Evolutionary conservation across 2,113 vertebrate species (phyloP).

Genomic region (Odocoileus hemionus): DNA sequence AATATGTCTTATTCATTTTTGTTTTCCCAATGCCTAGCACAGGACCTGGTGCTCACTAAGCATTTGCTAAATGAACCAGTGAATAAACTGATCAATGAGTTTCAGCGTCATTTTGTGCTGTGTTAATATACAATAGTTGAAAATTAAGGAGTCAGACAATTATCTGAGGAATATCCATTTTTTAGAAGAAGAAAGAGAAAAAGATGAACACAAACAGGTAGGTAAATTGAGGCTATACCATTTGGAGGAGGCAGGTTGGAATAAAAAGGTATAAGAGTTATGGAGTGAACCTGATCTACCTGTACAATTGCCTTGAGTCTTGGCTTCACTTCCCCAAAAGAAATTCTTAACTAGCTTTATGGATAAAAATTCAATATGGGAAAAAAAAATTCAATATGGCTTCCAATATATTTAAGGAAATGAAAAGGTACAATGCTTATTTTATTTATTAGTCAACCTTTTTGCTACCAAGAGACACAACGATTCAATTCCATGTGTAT

Average conservation of each 20-base stretch:
- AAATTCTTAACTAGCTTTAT: constrained; percentile 17
- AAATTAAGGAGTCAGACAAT: background rate
- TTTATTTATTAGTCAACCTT: constrained; percentile 31
- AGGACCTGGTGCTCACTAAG: background rate
- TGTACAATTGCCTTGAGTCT: background rate
- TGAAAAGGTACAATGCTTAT: constrained; percentile 1
- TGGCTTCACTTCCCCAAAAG: constrained; percentile 27
- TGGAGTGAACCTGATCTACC: background rate
- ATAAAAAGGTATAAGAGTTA: background rate
- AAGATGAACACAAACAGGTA: constrained; percentile 2
- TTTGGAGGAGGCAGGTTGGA: background rate
- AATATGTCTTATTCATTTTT: constrained; percentile 24
- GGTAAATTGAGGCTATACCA: background rate
- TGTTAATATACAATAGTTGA: background rate
- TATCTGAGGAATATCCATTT: background rate
- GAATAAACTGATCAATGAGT: background rate
- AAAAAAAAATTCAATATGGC: constrained; percentile 14
- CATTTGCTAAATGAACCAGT: constrained; percentile 12
- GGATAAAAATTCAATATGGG: constrained; percentile 16
- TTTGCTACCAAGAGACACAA: background rate
- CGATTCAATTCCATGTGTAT: background rate
- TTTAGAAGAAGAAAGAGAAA: background rate
- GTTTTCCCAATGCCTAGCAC: constrained; percentile 20
- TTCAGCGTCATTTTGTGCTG: background rate
- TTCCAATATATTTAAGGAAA: constrained; percentile 27